Evolutionary conservation across 2,888 invertebrate species (phyloP), one percentile per base, ranked within the genome.

Genomic region (Noctua janthe): DNA sequence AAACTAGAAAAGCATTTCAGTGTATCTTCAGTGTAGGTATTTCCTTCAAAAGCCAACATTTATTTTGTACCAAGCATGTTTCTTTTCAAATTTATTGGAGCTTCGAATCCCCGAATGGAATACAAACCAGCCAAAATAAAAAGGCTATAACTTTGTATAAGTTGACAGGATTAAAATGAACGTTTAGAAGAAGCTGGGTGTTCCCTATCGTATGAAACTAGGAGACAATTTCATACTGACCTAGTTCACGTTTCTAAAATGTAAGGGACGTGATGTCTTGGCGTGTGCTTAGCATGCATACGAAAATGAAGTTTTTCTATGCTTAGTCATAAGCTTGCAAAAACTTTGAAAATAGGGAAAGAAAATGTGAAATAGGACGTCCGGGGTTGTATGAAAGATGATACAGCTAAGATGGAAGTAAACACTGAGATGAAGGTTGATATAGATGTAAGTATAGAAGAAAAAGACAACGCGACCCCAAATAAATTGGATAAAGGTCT

Each of bases 221-320:
- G 20, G 64, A 71, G 66, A 80, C 56, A 80, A 85, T 67, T 81
- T 85, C 74, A 67, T 62, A 73, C 81, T 81, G 85, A 85, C 83
- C 87, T n/a, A 80, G 81, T 79, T 87, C 87, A 73, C 84, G 84
- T 75, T 82, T 74, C 81, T 78, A 54, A 84, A 82, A 82, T 70
- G 76, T 35, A 71, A 73, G 80, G 54, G 69, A 87, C 87, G 84
- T 84, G 86, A 56, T 69, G 73, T 81, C 86, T 87, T 75, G 84
- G 80, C 79, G 49, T 70, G 77, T 67, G 73, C 84, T 86, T 81
- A 77, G 67, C 74, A 69, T 84, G 79, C 81, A 79, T 84, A 47
- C 73, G 23, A 87, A 79, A 86, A 86, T 83, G 71, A 71, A 76
- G 74, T 69, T 82, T 74, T 80, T 76, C 70, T 80, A 75, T 80